Percentiles rank a stretch among this genome's conserved stretches.
Evolutionary conservation across 2,113 vertebrate genomes (phyloP).

Genomic region (Halichoerus grypus): DNA sequence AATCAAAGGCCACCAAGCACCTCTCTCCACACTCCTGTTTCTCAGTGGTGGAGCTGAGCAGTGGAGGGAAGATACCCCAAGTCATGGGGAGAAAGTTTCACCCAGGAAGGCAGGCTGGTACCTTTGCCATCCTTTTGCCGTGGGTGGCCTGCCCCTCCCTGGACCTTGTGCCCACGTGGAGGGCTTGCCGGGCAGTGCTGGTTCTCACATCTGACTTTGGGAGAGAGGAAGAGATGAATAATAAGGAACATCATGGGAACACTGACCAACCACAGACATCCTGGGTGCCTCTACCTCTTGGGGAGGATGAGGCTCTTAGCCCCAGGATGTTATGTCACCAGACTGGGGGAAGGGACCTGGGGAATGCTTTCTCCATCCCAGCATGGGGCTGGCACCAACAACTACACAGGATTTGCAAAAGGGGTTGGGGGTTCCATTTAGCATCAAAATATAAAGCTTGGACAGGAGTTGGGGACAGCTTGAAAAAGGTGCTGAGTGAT

Average conservation of each 20-base stretch:
- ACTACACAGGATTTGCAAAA: constrained; percentile 63
- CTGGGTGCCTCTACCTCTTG: neutral
- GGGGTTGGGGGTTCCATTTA: constrained; percentile 30
- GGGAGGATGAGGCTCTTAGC: neutral
- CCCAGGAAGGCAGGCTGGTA: constrained; percentile 39
- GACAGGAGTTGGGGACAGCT: constrained; percentile 59
- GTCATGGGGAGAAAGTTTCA: neutral
- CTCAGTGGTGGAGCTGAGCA: constrained; percentile 57
- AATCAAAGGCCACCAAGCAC: constrained; percentile 56
- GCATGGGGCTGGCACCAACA: constrained; percentile 52
- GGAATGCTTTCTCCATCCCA: constrained; percentile 59
- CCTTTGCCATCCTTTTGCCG: neutral
- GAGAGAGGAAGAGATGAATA: constrained; percentile 52
- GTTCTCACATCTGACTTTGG: constrained; percentile 70
- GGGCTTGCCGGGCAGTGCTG: constrained; percentile 49
- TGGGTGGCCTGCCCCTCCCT: neutral
- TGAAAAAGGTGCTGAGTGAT: constrained; percentile 56
- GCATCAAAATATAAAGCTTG: constrained; percentile 74
- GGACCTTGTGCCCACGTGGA: neutral
- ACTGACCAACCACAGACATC: constrained; percentile 51
- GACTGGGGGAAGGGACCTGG: constrained; percentile 38
- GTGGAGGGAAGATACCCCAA: neutral
- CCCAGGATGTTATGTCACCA: constrained; percentile 48
- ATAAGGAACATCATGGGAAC: neutral
- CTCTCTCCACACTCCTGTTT: neutral